Percentiles rank a stretch among this genome's conserved stretches.
Conservation (phyloP, 2,888 invertebrate genomes). For the Zhuqinia jingwanae region DNA sequence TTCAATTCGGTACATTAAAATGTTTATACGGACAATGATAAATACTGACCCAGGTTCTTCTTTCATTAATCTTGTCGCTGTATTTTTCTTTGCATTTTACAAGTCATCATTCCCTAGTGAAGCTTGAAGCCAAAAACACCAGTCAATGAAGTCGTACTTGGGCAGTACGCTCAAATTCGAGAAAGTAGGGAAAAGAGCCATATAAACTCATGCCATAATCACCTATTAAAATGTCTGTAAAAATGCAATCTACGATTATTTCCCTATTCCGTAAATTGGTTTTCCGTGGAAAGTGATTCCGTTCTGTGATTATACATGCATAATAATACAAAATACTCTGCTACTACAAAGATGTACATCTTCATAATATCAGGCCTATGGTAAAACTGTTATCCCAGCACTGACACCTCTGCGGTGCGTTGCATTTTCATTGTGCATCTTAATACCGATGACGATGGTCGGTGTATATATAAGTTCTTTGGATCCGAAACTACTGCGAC, state of each 20-base stretch:
- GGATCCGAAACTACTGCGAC: too few species aligned
- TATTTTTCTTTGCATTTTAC: too few species aligned
- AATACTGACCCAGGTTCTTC: too few species aligned
- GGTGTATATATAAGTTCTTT: too few species aligned
- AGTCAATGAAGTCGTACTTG: conserved; percentile 39
- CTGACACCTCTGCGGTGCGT: conserved; percentile 28
- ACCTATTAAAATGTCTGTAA: background rate
- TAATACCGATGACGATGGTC: conserved; percentile 1
- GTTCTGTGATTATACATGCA: too few species aligned
- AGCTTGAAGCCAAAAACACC: background rate
- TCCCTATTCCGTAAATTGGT: background rate
- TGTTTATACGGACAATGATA: too few species aligned
- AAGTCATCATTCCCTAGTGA: background rate
- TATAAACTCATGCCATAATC: too few species aligned
- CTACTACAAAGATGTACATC: background rate
- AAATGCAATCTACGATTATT: background rate
- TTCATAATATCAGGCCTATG: background rate
- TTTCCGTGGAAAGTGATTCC: too few species aligned
- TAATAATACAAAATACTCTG: too few species aligned
- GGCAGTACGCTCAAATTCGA: background rate
- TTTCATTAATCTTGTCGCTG: too few species aligned
- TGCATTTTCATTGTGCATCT: conserved; percentile 45
- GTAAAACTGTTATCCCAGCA: background rate
- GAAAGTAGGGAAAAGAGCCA: background rate
- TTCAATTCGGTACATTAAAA: too few species aligned